A percentile compares a stretch with the other conserved stretches of the same genome.
These are phyloP conservation scores for Betta splendens DNA, from an alignment of 2,797 vertebrate genomes.

Conservation along the genomic window DNA sequence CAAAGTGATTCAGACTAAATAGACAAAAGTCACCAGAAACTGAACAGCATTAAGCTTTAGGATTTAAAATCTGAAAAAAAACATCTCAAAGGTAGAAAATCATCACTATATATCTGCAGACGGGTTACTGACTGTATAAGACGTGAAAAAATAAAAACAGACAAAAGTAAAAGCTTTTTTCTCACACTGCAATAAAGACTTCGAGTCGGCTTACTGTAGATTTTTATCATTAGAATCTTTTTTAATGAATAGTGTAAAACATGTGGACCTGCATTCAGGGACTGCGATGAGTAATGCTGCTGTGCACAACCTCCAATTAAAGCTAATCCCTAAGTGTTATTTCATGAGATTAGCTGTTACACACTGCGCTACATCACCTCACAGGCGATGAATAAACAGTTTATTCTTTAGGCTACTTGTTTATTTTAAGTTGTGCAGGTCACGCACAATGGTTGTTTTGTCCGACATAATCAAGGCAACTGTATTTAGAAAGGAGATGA, in stretches of 20 bases:
- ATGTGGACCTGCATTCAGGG: constrained; percentile 39
- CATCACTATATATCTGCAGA: no score
- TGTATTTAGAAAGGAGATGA: constrained; percentile 51
- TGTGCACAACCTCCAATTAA: constrained; percentile 71
- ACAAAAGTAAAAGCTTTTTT: not conserved
- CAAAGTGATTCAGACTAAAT: no score
- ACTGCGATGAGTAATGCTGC: constrained; percentile 67
- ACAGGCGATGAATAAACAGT: constrained; percentile 42
- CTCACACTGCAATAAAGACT: not conserved
- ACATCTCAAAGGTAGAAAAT: no score
- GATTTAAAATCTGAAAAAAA: no score
- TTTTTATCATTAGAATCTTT: constrained; percentile 43
- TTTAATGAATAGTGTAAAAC: constrained; percentile 47
- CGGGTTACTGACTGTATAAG: no score
- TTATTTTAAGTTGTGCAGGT: constrained; percentile 37
- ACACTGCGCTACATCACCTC: constrained; percentile 35
- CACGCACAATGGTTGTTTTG: constrained; percentile 66
- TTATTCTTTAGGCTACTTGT: constrained; percentile 34
- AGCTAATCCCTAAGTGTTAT: constrained; percentile 74
- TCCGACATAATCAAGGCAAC: constrained; percentile 49
- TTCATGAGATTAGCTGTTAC: constrained; percentile 56
- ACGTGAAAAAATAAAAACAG: no score
- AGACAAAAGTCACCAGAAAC: no score
- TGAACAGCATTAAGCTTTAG: no score
- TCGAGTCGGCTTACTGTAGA: not conserved